Conservation (phyloP, 2,797 vertebrate genomes). For the Allobates femoralis region DNA sequence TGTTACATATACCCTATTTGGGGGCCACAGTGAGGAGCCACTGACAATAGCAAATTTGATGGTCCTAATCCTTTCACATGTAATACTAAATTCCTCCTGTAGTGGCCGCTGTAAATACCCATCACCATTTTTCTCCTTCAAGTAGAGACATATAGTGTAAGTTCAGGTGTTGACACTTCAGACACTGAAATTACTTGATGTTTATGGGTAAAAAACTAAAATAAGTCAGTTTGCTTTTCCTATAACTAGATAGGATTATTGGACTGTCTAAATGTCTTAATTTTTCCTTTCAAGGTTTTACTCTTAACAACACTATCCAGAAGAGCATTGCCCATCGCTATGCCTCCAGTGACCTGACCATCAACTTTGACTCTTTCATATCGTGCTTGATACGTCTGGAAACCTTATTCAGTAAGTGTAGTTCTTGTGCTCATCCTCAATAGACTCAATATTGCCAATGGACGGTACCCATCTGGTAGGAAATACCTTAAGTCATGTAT, state of each 20-base stretch:
- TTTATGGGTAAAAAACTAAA: too few relatives aligned
- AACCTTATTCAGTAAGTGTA: conserved; percentile 80
- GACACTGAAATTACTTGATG: too few relatives aligned
- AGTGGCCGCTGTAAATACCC: not conserved
- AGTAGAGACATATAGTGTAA: too few relatives aligned
- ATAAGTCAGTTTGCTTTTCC: not conserved
- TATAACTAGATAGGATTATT: not conserved
- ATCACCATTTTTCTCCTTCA: not conserved
- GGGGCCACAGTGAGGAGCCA: too few relatives aligned
- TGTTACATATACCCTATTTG: too few relatives aligned
- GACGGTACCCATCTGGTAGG: not conserved
- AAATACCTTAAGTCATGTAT: not conserved
- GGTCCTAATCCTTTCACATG: not conserved
- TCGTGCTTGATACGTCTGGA: conserved; percentile 79
- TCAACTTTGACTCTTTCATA: conserved; percentile 82
- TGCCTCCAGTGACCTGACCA: conserved; percentile 72
- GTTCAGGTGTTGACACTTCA: too few relatives aligned
- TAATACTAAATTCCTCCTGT: not conserved
- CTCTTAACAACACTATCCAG: conserved; percentile 75
- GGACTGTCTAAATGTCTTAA: not conserved
- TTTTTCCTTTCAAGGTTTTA: conserved; percentile 73
- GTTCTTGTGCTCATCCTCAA: not conserved
- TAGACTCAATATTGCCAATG: not conserved
- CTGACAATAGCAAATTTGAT: not conserved
- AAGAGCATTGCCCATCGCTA: conserved; percentile 75